A percentile compares a stretch with the other conserved stretches of the same genome.
Conservation (phyloP, 2,888 invertebrate species). For the Xestia sexstrigata region DNA sequence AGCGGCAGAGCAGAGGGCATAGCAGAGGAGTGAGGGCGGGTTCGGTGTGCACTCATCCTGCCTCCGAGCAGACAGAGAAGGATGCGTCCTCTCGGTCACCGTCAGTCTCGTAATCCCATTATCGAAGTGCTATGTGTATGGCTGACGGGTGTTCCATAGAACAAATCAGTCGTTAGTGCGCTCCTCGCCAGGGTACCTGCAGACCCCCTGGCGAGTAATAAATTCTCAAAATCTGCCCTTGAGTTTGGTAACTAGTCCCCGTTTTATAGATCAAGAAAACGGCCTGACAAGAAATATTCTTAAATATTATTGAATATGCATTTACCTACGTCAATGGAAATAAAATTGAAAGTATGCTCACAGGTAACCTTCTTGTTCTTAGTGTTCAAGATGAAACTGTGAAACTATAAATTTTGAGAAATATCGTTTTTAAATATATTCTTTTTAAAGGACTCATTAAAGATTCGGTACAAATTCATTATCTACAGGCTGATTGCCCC, state of each 20-base stretch:
- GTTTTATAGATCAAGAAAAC: not conserved
- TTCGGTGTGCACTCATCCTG: too few relatives aligned
- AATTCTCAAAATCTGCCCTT: too few relatives aligned
- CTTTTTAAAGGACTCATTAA: constrained; percentile 39
- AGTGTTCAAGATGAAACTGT: constrained; percentile 37
- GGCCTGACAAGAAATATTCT: not conserved
- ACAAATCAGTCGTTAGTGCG: too few relatives aligned
- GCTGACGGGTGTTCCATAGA: too few relatives aligned
- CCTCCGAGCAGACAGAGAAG: too few relatives aligned
- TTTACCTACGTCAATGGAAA: constrained; percentile 11
- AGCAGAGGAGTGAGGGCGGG: too few relatives aligned
- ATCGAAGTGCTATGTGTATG: too few relatives aligned
- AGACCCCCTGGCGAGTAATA: too few relatives aligned
- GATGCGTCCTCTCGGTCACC: too few relatives aligned
- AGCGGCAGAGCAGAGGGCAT: too few relatives aligned
- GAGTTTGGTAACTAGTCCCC: not conserved
- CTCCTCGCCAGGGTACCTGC: too few relatives aligned
- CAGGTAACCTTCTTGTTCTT: constrained; percentile 26
- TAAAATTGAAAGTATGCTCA: constrained; percentile 34
- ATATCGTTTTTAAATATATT: constrained; percentile 27
- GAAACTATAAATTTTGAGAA: constrained; percentile 30
- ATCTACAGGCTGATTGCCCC: constrained; percentile 1
- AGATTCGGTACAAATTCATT: constrained; percentile 34
- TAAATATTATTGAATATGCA: not conserved
- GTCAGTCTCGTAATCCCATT: too few relatives aligned